Evolutionary conservation across 2,797 vertebrate species (phyloP), one percentile per base, ranked within the genome.

Genomic region (Bradypus variegatus): DNA sequence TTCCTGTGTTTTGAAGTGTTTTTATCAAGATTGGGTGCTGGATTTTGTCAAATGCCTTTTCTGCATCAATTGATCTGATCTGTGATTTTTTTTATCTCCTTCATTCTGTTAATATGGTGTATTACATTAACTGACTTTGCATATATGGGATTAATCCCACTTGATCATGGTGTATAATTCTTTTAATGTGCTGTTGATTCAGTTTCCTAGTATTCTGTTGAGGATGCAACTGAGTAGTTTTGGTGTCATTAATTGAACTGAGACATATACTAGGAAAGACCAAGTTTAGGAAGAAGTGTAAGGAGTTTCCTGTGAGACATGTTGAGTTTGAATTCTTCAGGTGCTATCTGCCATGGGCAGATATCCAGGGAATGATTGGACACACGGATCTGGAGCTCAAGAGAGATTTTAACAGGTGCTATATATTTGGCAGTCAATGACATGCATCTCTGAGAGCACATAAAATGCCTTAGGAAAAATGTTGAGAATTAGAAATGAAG

Each of bases 371-470:
- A 78, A 73, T 69, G 19, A 23, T 13, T 72, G 33, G 45, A 29
- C 31, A 53, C 33, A 76, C 33, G 65, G 16, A 5, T 65, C 38
- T 85, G 62, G 80, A 94, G 76, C 23, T 65, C 29, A 81, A 69
- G 33, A 82, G 29, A 83, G n/a, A 69, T 80, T 85, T 91, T 64
- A 78, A 89, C 21, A 88, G 38, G 64, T 31, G 38, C 50, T 78
- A 69, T 55, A 45, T 83, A 80, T 93, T 88, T 88, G 67, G 72
- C 79, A 77, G 23, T 88, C 29, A 70, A 38, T 88, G 75, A 79
- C 55, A 72, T 33, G 33, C 19, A 88, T 53, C 70, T 48, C 76
- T 64, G n/a, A 15, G 21, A 64, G n/a, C 79, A 70, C 64, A 48
- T 29, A 79, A 36, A 73, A 79, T 73, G 64, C 73, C 65, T 55